Evolutionary conservation across 2,113 vertebrate species (phyloP).

Genomic region (Tachuris rubrigastra): DNA sequence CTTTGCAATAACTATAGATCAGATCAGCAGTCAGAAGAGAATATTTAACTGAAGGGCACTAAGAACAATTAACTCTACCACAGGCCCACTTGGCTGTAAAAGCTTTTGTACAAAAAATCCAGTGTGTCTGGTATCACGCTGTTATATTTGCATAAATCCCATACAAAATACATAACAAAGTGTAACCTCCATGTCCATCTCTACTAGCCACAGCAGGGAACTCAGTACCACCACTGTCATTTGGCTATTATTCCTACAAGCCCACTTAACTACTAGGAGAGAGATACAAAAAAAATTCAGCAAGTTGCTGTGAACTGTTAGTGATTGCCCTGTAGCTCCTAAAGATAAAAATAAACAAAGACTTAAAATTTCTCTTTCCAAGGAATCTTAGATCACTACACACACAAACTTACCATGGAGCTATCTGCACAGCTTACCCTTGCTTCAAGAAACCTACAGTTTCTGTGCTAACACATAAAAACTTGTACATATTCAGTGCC

Average conservation of each 20-base stretch:
- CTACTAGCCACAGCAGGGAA: constrained; percentile 21
- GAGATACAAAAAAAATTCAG: not conserved
- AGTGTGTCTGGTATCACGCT: not conserved
- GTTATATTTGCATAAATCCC: constrained; percentile 29
- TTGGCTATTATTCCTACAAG: constrained; percentile 2
- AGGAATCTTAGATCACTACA: not conserved
- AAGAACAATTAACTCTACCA: constrained; percentile 5
- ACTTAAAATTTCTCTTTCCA: not conserved
- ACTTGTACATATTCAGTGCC: not conserved
- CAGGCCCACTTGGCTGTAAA: not conserved
- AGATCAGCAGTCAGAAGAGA: not conserved
- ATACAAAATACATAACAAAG: not conserved
- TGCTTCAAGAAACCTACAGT: not conserved
- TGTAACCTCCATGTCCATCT: not conserved
- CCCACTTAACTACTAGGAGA: not conserved
- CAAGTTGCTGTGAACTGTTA: not conserved
- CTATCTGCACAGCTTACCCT: not conserved
- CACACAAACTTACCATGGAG: not conserved
- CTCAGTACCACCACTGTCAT: not conserved
- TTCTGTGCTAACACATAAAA: not conserved
- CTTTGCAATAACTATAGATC: not conserved
- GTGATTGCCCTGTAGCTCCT: not conserved
- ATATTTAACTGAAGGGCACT: not conserved
- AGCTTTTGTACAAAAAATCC: not conserved
- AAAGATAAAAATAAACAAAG: not conserved